phyloP scores from a whole-genome alignment of 2,113 vertebrate species.

The Neogale vison region DNA sequence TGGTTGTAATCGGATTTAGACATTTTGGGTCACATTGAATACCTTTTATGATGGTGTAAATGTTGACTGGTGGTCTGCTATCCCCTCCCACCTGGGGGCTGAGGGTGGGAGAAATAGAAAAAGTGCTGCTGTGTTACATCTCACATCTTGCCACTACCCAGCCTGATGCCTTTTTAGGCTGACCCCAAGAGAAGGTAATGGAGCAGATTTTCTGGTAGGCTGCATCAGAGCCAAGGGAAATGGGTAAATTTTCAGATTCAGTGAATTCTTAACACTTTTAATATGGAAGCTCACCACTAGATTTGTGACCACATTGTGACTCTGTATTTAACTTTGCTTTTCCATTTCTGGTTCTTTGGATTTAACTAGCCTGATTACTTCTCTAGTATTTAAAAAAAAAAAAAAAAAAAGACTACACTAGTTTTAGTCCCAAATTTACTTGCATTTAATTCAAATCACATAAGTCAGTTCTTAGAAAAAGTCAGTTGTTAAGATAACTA shows the following conservation, averaged over 20 bases:
- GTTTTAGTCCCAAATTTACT: not conserved
- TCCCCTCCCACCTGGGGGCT: not conserved
- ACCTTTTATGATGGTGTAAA: not conserved
- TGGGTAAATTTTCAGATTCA: not conserved
- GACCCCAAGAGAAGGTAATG: not conserved
- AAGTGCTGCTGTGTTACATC: not conserved
- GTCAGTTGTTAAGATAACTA: not conserved
- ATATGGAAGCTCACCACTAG: not conserved
- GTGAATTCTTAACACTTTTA: not conserved
- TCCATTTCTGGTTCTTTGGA: not conserved
- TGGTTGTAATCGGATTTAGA: not conserved
- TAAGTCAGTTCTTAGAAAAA: not conserved
- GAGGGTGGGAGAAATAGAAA: rapidly evolving
- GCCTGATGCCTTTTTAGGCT: not conserved
- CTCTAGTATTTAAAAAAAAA: not conserved
- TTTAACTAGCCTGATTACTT: not conserved
- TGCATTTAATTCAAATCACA: not conserved
- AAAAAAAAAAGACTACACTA: not conserved
- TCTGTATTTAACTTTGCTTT: not conserved
- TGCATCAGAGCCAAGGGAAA: not conserved
- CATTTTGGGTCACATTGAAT: not conserved
- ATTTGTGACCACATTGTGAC: not conserved
- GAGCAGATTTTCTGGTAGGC: not conserved
- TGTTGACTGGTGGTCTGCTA: not conserved
- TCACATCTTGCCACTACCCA: not conserved